These are phyloP conservation scores for Pelobates fuscus DNA, from an alignment of 2,113 vertebrate species.

Conservation along the genomic window DNA sequence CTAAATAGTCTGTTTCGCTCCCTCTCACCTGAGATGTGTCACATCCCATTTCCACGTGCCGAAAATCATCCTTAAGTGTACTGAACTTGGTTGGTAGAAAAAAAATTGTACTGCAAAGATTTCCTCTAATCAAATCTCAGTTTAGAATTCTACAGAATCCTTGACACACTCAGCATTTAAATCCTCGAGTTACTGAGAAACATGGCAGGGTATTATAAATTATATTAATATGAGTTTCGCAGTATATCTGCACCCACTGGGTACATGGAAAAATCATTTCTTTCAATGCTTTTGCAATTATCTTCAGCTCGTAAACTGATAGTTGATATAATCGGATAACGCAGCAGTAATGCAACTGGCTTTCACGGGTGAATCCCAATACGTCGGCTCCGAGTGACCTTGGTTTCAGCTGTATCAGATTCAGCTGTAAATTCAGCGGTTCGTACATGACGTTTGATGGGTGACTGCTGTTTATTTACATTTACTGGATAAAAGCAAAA, in stretches of 20 bases:
- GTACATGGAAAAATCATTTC: not conserved
- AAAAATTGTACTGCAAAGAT: slow-evolving; percentile 42
- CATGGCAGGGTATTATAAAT: slow-evolving; percentile 32
- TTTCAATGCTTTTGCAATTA: slow-evolving; percentile 20
- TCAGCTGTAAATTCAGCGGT: too few species aligned
- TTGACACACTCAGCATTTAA: slow-evolving; percentile 29
- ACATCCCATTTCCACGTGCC: slow-evolving; percentile 67
- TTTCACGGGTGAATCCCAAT: not conserved
- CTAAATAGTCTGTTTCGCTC: slow-evolving; percentile 55
- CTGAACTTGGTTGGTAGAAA: slow-evolving; percentile 53
- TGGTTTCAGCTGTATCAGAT: not conserved
- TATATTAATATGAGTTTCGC: slow-evolving; percentile 21
- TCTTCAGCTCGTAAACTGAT: slow-evolving; percentile 4
- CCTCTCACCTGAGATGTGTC: slow-evolving; percentile 68
- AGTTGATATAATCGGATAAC: slow-evolving; percentile 3
- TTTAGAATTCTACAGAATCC: slow-evolving; percentile 26
- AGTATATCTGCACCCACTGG: slow-evolving; percentile 8
- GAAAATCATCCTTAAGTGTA: slow-evolving; percentile 47
- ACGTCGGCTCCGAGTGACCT: not conserved
- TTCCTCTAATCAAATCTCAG: slow-evolving; percentile 44
- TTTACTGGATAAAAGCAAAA: too few species aligned
- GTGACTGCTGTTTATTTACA: too few species aligned
- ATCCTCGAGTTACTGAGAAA: slow-evolving; percentile 19
- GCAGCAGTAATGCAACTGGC: not conserved
- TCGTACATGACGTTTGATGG: too few species aligned